Evolutionary conservation across 2,113 vertebrate genomes (phyloP), one percentile per base, ranked within the genome.

Genomic region (Oryzias woworae): DNA sequence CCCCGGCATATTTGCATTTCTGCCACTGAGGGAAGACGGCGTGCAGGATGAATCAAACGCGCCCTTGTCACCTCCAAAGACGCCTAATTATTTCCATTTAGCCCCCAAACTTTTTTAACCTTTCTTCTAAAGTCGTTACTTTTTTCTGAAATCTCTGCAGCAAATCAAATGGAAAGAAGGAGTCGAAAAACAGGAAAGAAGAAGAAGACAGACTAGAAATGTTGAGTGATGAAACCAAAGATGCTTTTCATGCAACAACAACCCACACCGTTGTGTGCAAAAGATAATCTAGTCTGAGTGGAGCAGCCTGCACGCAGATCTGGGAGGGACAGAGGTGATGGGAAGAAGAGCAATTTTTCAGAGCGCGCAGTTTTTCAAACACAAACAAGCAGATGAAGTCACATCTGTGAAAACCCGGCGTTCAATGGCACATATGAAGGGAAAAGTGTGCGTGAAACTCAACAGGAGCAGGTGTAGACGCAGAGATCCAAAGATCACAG

Each of bases 141-240:
- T 28, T 28, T 36, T 36, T 36, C 31, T 36, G 36, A 36, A 36
- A 36, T 36, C 36, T 36, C 36, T 36, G 36, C 36, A 36, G 36
- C 36, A 10, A 36, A 36, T 36, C 36, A 12, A 55, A 77, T 28
- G 77, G 70, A 85, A 81, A 85, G 54, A 24, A 56, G 64, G 71
- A 51, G 41, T 20, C 10, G 47, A 62, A 49, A 57, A 47, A 61
- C 47, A 68, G 54, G 56, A 67, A 62, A 66, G 65, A 53, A 62
- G 53, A 17, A 46, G 31, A 56, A 71, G 10, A 22, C 43, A 48
- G 66, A 71, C 7, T 55, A 62, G 62, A 43, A 58, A 28, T 28
- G 26, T 28, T 28, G 74, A 54, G 71, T 88, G 88, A 89, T 88
- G 88, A 88, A 89, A 87, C 59, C 66, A 0, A 16, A 55, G 78